Percentiles rank a stretch among this genome's conserved stretches.
These are phyloP conservation scores for Neria commutata DNA, from an alignment of 2,888 invertebrate genomes.

Conservation along the genomic window DNA sequence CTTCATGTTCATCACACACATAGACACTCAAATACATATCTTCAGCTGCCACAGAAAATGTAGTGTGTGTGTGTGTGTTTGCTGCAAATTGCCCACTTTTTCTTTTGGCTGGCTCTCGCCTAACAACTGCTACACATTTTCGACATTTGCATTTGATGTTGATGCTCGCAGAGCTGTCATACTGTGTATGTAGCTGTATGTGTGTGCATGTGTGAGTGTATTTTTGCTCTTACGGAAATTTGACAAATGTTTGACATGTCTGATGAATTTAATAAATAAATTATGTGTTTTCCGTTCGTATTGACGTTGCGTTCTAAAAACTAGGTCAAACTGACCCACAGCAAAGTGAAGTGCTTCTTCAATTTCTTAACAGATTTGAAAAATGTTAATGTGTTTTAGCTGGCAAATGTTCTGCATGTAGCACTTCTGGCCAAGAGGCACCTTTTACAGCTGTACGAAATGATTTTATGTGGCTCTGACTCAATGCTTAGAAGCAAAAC, in stretches of 20 bases:
- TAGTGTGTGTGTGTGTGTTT: not conserved
- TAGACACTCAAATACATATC: not conserved
- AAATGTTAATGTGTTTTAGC: too few species aligned
- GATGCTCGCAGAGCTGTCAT: not conserved
- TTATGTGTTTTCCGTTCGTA: not conserved
- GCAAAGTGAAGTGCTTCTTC: too few species aligned
- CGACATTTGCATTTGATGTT: conserved; percentile 2
- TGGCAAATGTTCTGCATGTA: too few species aligned
- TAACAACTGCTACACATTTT: not conserved
- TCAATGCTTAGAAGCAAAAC: too few species aligned
- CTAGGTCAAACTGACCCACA: too few species aligned
- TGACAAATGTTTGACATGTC: not conserved
- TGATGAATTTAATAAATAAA: not conserved
- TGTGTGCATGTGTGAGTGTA: not conserved
- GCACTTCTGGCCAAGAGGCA: too few species aligned
- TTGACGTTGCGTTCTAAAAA: not conserved
- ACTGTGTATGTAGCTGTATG: too few species aligned
- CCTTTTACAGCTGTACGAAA: too few species aligned
- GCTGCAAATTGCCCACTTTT: too few species aligned
- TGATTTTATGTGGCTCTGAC: too few species aligned
- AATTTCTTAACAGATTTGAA: not conserved
- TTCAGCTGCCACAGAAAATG: not conserved
- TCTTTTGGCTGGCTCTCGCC: not conserved
- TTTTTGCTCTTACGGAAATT: not conserved
- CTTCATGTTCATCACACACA: not conserved